Conservation (phyloP, 2,113 vertebrate genomes). For the Chauna torquata region DNA sequence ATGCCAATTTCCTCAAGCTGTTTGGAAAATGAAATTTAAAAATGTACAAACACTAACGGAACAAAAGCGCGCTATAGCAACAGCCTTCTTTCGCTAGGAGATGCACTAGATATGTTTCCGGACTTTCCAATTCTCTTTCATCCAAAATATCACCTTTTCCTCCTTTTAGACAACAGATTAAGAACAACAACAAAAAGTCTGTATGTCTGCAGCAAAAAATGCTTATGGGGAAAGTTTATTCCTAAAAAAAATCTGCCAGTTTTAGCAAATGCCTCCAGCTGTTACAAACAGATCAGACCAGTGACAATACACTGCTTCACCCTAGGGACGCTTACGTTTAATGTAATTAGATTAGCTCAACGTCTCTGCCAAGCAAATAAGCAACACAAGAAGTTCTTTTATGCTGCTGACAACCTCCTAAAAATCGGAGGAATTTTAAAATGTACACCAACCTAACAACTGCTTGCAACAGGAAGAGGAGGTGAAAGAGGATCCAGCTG, state of each 20-base stretch:
- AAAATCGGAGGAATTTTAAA: not conserved
- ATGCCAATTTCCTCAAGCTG: constrained; percentile 15
- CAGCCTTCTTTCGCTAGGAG: not conserved
- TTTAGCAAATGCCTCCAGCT: not conserved
- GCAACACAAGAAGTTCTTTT: not conserved
- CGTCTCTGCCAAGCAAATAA: not conserved
- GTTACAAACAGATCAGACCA: not conserved
- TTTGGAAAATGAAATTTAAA: constrained; percentile 1
- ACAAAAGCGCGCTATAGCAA: not conserved
- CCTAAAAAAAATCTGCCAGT: not conserved
- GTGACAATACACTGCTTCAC: not conserved
- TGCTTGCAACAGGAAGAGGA: constrained; percentile 11
- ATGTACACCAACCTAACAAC: not conserved
- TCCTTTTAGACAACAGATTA: not conserved
- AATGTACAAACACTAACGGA: not conserved
- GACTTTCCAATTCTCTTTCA: not conserved
- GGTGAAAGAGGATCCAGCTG: not conserved
- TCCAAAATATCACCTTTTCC: not conserved
- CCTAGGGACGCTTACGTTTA: not conserved
- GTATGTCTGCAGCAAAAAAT: not conserved
- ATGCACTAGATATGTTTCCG: not conserved
- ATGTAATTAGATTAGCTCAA: not conserved
- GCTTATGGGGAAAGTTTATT: not conserved
- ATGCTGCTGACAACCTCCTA: not conserved
- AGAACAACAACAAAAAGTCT: not conserved